phyloP scores from a whole-genome alignment of 2,113 vertebrate genomes.

The Hippocampus abdominalis region DNA sequence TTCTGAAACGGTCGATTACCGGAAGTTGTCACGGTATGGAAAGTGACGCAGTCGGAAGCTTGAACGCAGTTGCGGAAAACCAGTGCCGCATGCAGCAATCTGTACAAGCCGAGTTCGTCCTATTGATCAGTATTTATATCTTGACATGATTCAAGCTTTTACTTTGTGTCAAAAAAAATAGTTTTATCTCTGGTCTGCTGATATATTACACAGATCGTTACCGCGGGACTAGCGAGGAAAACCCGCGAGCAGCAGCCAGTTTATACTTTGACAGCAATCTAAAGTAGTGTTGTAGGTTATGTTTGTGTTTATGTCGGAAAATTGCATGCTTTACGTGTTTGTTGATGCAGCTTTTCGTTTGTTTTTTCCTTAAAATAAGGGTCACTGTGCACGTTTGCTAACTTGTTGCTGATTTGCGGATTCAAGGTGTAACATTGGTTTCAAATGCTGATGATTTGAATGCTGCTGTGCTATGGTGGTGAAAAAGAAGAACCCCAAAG shows the following conservation, averaged over 20 bases:
- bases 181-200: background rate
- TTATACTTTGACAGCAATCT: no score
- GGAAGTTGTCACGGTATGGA: background rate
- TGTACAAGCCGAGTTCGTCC: background rate
- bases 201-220: background rate
- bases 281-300: background rate
- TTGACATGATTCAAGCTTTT: background rate
- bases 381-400: background rate
- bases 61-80: background rate
- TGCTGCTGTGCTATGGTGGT: conserved; percentile 77
- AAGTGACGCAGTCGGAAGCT: background rate
- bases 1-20: background rate
- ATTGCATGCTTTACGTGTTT: background rate
- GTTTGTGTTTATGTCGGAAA: background rate
- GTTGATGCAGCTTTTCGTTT: background rate
- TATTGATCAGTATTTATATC: background rate
- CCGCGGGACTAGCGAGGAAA: background rate
- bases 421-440: background rate
- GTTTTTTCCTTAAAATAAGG: background rate
- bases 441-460: background rate
- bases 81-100: background rate
- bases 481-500: conserved; percentile 85
- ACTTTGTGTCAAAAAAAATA: background rate
- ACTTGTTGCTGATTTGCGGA: background rate
- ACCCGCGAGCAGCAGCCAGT: background rate